Conservation (phyloP, 2,888 invertebrate genomes). For the Cryptocephalus primarius region DNA sequence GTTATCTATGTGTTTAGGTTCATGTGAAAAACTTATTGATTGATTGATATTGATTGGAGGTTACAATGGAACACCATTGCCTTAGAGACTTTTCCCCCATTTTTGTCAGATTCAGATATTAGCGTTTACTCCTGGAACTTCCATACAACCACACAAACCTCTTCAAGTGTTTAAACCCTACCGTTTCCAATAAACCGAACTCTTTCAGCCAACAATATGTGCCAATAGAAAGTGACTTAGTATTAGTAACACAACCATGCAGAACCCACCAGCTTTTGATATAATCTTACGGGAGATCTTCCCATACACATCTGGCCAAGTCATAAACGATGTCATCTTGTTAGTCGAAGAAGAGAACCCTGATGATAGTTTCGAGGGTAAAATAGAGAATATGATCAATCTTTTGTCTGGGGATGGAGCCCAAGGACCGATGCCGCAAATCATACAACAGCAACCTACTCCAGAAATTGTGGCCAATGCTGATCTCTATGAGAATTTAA, state of each 20-base stretch:
- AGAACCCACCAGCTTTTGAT: not conserved
- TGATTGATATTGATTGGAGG: too few relatives aligned
- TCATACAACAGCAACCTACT: not conserved
- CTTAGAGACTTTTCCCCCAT: too few relatives aligned
- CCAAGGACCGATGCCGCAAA: slow-evolving; percentile 7
- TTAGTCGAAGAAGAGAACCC: slow-evolving; percentile 15
- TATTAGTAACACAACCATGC: not conserved
- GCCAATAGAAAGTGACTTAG: too few relatives aligned
- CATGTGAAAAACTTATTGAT: too few relatives aligned
- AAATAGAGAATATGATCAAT: slow-evolving; percentile 21
- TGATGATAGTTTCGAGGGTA: slow-evolving; percentile 10
- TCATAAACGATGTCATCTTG: slow-evolving; percentile 14
- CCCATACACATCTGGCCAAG: slow-evolving; percentile 14
- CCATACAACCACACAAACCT: too few relatives aligned
- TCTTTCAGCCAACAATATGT: too few relatives aligned
- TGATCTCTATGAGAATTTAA: slow-evolving; percentile 8
- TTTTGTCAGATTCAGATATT: too few relatives aligned
- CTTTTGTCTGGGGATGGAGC: slow-evolving; percentile 13
- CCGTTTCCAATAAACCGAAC: too few relatives aligned
- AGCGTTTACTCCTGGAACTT: too few relatives aligned
- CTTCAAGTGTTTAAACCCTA: too few relatives aligned
- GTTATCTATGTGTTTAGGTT: too few relatives aligned
- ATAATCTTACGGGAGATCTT: slow-evolving; percentile 15
- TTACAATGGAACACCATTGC: too few relatives aligned
- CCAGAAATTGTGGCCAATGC: not conserved